phyloP scores from a whole-genome alignment of 1,140 invertebrate species.

The Samia ricini region DNA sequence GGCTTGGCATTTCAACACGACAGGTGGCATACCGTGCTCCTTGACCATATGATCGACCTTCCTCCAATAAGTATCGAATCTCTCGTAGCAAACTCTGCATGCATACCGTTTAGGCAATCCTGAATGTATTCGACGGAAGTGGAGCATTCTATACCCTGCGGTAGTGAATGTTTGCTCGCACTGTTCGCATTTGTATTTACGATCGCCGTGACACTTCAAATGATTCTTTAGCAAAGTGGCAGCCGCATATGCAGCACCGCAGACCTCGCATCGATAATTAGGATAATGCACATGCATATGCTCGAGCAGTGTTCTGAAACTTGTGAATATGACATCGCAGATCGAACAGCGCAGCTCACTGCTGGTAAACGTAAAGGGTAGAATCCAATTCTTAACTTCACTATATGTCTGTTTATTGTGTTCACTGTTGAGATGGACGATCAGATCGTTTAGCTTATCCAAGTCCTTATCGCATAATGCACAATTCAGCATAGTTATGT shows the following conservation, averaged over 20 bases:
- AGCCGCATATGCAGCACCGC: slow-evolving; percentile 78
- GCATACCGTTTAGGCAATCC: slow-evolving; percentile 41
- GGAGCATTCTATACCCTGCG: slow-evolving; percentile 26
- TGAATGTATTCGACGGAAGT: slow-evolving; percentile 38
- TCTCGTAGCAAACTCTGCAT: slow-evolving; percentile 44
- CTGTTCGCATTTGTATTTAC: slow-evolving; percentile 22
- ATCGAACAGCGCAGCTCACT: slow-evolving; percentile 51
- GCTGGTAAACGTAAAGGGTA: slow-evolving; percentile 58
- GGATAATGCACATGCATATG: slow-evolving; percentile 68
- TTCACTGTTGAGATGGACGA: slow-evolving; percentile 41
- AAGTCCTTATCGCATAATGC: slow-evolving; percentile 37
- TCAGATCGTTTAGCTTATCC: slow-evolving; percentile 39
- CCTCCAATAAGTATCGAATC: slow-evolving; percentile 48
- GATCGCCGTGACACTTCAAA: slow-evolving; percentile 36
- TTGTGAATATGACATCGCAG: slow-evolving; percentile 56
- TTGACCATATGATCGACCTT: slow-evolving; percentile 51
- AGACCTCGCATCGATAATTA: slow-evolving; percentile 86
- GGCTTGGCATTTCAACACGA: slow-evolving; percentile 46
- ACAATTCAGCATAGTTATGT: slow-evolving; percentile 51
- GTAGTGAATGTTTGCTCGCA: slow-evolving; percentile 1
- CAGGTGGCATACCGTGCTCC: slow-evolving; percentile 39
- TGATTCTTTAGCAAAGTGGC: slow-evolving; percentile 36
- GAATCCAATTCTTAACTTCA: slow-evolving; percentile 42
- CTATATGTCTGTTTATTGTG: slow-evolving; percentile 40
- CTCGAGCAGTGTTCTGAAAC: slow-evolving; percentile 55